Percentiles rank a stretch among this genome's conserved stretches.
phyloP scores from a whole-genome alignment of 2,797 vertebrate genomes.

The Prunella strophiata region DNA sequence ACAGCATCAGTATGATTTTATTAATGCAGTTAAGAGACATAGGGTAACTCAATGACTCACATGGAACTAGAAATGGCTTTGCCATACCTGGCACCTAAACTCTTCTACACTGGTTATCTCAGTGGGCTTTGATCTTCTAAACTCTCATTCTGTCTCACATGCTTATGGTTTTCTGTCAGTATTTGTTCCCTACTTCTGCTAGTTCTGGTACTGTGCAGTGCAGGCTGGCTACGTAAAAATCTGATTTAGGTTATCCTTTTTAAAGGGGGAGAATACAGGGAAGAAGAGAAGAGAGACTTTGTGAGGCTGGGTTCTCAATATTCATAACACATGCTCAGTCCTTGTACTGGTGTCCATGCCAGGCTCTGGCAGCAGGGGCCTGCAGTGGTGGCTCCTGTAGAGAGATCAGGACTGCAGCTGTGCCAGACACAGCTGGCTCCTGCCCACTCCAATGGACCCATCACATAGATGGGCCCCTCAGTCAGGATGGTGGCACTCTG shows the following conservation, averaged over 20 bases:
- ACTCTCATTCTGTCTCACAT: not conserved
- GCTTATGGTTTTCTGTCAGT: not conserved
- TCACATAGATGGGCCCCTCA: not conserved
- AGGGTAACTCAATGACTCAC: not conserved
- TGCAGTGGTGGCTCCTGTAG: not conserved
- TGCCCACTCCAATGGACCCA: fast-evolving
- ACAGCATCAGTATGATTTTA: slow-evolving; percentile 22
- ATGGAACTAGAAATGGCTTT: not conserved
- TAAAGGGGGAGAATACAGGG: not conserved
- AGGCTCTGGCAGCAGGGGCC: fast-evolving
- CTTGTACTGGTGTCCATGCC: fast-evolving
- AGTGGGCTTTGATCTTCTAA: not conserved
- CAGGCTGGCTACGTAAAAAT: not conserved
- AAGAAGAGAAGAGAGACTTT: not conserved
- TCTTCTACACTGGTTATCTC: not conserved
- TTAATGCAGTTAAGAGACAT: slow-evolving; percentile 24
- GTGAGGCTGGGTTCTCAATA: not conserved
- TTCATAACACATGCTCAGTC: not conserved
- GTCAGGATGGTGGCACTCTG: not conserved
- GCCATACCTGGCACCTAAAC: not conserved
- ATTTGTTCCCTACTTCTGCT: not conserved
- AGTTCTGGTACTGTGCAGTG: not conserved
- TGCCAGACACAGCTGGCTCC: fast-evolving
- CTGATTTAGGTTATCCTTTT: not conserved
- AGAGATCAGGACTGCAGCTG: fast-evolving